Evolutionary conservation across 2,797 vertebrate genomes (phyloP), one percentile per base, ranked within the genome.

Genomic region (Yasuhikotakia modesta): DNA sequence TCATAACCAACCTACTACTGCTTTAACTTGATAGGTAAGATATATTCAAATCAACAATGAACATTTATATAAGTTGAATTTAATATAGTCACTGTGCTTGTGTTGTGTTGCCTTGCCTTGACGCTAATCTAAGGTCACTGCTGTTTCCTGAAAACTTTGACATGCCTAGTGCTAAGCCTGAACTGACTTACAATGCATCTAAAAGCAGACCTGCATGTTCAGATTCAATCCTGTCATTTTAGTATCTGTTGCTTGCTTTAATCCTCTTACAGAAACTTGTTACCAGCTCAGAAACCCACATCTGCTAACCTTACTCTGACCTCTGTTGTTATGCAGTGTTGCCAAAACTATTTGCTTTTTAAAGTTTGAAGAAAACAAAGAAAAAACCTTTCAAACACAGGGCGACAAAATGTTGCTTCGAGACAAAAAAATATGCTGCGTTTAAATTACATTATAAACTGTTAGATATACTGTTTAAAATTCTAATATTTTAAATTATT

Each of bases 241-340:
- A 63, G 68, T 77, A 70, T 70, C 30, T 77, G 45, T 27, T 46
- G 19, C 10, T 50, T 50, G 8, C 27, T 69, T 13, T 50, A 77
- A 77, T 77, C 65, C 43, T 69, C 65, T 50, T 76, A 68, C 0
- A 58, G 24, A 61, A 30, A 76, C 55, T 60, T 39, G n/a, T 69
- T 61, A 61, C 5, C 53, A 50, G 66, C 45, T n/a, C 66, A 77
- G 43, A 61, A 77, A 60, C 27, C 13, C 27, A 61, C 66, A 63
- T 63, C 60, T 21, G 14, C 19, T 17, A 69, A 67, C 55, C 48
- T 77, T 11, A 70, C n/a, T 69, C 35, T 77, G 55, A 61, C 66
- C 75, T 61, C 24, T 69, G 46, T 50, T 48, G 74, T 2, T 68
- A 14, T 39, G 13, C 65, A 39, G 24, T 16, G 13, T 58, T 57